phyloP scores from a whole-genome alignment of 2,888 invertebrate species.

The Lagria hirta region DNA sequence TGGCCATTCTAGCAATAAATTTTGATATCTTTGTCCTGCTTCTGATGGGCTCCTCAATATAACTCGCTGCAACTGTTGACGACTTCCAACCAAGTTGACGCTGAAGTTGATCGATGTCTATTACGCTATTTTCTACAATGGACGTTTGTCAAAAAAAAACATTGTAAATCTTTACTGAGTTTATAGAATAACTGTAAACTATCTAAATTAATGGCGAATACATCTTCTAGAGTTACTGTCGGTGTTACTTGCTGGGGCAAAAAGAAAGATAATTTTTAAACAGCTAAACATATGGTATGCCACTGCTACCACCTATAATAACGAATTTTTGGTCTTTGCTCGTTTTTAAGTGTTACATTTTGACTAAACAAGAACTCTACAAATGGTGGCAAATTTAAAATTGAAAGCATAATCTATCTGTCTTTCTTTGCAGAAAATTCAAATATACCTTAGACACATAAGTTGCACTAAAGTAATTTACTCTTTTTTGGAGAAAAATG shows the following conservation, averaged over 20 bases:
- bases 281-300: background rate
- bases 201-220: background rate
- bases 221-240: background rate
- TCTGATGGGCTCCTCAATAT: background rate
- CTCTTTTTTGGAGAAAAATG: no score
- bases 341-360: background rate
- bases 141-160: background rate
- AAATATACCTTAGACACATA: background rate
- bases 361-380: background rate
- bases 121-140: background rate
- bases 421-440: background rate
- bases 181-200: background rate
- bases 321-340: background rate
- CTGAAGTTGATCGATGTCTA: no score
- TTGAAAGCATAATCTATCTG: background rate
- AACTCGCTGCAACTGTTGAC: background rate
- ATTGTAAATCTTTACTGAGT: no score
- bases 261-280: conserved; percentile 2
- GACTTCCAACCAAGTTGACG: conserved; percentile 1
- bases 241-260: background rate
- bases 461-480: no score
- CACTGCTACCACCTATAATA: background rate
- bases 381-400: background rate
- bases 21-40: background rate
- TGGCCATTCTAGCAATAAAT: background rate